Percentiles rank a stretch among this genome's conserved stretches.
phyloP scores from a whole-genome alignment of 2,888 invertebrate genomes.

The Stictocephala bisonia region DNA sequence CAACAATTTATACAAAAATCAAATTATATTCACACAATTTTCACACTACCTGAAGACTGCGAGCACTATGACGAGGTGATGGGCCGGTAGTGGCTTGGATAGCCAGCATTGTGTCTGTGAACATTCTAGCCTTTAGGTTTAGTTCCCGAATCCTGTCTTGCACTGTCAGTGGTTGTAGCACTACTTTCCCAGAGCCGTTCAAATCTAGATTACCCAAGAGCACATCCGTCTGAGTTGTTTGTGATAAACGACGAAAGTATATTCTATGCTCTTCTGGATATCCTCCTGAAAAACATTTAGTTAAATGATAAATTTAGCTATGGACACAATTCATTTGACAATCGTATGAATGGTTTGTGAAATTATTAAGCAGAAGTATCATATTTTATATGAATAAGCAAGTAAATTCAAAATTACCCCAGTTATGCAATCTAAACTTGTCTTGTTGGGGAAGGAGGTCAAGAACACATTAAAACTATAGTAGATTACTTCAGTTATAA shows the following conservation, averaged over 20 bases:
- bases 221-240: conserved; percentile 66
- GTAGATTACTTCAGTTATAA: no score
- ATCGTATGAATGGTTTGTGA: neutral
- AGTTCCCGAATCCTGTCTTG: conserved; percentile 66
- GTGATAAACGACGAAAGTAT: conserved; percentile 65
- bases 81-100: conserved; percentile 61
- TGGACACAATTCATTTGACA: neutral
- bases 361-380: no score
- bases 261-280: conserved; percentile 64
- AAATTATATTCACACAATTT: no score
- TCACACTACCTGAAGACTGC: conserved; percentile 62
- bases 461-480: no score
- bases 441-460: no score
- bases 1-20: no score
- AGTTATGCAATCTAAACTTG: no score
- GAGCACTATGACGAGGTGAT: conserved; percentile 60
- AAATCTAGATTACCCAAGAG: conserved; percentile 65
- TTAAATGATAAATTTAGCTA: neutral
- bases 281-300: conserved; percentile 56
- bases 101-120: conserved; percentile 66
- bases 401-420: no score
- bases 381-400: no score
- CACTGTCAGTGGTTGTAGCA: conserved; percentile 64
- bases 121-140: conserved; percentile 66
- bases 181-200: conserved; percentile 63